Conservation (phyloP, 1,140 invertebrate species). For the Polypedilum pembai region DNA sequence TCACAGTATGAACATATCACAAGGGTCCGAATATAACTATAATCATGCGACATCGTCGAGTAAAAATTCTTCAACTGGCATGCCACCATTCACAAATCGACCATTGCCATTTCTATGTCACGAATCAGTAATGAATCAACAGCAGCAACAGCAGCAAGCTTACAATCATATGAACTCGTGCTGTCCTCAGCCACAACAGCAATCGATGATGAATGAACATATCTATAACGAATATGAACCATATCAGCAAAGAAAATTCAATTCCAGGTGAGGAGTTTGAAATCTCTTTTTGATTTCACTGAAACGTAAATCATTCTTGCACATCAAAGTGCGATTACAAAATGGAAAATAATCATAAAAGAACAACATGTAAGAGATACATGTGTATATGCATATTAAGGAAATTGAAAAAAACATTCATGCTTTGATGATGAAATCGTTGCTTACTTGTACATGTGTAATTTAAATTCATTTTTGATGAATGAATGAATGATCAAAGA, state of each 20-base stretch:
- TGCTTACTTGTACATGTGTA: too few species aligned
- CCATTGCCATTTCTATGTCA: not conserved
- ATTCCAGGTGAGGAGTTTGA: slow-evolving; percentile 11
- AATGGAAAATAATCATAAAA: not conserved
- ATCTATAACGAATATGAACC: slow-evolving; percentile 22
- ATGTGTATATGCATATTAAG: slow-evolving; percentile 13
- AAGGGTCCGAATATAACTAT: slow-evolving; percentile 12
- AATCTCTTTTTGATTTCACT: not conserved
- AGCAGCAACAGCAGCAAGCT: slow-evolving; percentile 14
- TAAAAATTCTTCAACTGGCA: slow-evolving; percentile 16
- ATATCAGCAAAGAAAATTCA: slow-evolving; percentile 22
- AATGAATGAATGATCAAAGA: too few species aligned
- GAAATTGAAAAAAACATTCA: not conserved
- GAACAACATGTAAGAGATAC: not conserved
- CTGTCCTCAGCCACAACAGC: slow-evolving; percentile 9
- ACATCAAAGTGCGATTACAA: not conserved
- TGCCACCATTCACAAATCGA: not conserved
- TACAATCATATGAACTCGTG: not conserved
- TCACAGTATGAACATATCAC: slow-evolving; percentile 5
- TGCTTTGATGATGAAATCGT: too few species aligned
- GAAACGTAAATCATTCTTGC: not conserved
- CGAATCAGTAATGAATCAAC: slow-evolving; percentile 11
- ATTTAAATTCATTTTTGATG: too few species aligned
- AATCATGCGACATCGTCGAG: slow-evolving; percentile 21
- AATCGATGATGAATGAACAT: not conserved